Evolutionary conservation across 1,140 invertebrate species (phyloP).

Genomic region (Melitaea cinxia): DNA sequence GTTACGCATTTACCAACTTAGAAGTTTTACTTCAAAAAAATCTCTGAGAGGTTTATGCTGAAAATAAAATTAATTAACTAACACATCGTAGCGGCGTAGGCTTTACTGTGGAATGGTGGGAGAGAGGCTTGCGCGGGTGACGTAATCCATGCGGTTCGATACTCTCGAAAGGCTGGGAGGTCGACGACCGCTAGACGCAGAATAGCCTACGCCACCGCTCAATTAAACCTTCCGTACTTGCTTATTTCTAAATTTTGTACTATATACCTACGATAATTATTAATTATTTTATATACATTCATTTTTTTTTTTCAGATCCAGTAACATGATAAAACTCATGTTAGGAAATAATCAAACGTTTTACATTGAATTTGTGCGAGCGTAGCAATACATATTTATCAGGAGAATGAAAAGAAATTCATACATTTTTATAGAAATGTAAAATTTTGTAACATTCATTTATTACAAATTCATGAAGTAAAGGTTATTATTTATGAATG

Average conservation of each 20-base stretch:
- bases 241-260: slow-evolving; percentile 27
- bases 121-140: slow-evolving; percentile 66
- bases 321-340: not conserved
- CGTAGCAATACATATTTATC: too few relatives aligned
- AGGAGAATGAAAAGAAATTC: not conserved
- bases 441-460: not conserved
- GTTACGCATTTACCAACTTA: too few relatives aligned
- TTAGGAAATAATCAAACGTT: not conserved
- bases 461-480: not conserved
- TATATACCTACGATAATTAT: not conserved
- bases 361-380: too few relatives aligned
- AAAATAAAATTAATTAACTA: slow-evolving; percentile 11
- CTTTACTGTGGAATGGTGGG: slow-evolving; percentile 30
- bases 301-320: not conserved
- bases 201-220: slow-evolving; percentile 71
- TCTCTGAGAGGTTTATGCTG: slow-evolving; percentile 1
- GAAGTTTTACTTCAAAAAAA: too few relatives aligned
- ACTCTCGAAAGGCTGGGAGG: slow-evolving; percentile 74
- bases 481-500: slow-evolving; percentile 13
- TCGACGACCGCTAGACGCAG: slow-evolving; percentile 75
- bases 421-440: not conserved
- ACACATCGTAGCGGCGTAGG: slow-evolving; percentile 24
- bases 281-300: not conserved
- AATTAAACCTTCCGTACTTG: slow-evolving; percentile 72
- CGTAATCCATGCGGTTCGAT: slow-evolving; percentile 77